Base-by-base conservation (phyloP, 2,888 invertebrate genomes). In the Parthenolecanium corni region DNA sequence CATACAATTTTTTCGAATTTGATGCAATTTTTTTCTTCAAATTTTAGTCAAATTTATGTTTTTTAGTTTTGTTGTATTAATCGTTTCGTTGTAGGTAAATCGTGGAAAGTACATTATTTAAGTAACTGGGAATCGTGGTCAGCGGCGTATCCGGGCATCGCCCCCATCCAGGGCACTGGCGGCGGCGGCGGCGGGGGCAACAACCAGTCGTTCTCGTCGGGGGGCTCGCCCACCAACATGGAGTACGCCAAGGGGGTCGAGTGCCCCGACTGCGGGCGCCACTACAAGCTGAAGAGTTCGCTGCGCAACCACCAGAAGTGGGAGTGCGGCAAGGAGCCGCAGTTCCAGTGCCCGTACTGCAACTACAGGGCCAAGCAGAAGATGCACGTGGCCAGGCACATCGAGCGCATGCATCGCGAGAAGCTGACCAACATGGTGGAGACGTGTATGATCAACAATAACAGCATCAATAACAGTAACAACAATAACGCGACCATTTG, bases 281-380 rank as follows among this genome's bases (percentile, higher is more conserved):
- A 86, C 67, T 90, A 90, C 77, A 89, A 89, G 74, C 79, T 89
- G 69, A 89, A 89, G 76, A 88, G 88, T 69, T 89, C 89, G 66
- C 76, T 87, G 70, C 80, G 86, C 66, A 86, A 87, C 74, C 87
- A 87, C 73, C 85, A 86, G 77, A 86, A 86, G 74, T 87, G 86
- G 86, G 87, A 87, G 75, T 87, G 86, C 74, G 86, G 86, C 71
- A 87, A 87, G 74, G 86, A 87, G 74, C 87, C 86, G 20, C 86
- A 86, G 74, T 87, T 86, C 74, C 83, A 84, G 72, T 89, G 89
- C 73, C 84, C 84, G 21, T 85, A 84, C 75, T 88, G 88, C 75
- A 84, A 84, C n/a, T 86, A 86, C 74, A 81, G 85, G 70, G 86
- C 86, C 71, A 86, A 86, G 72, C 86, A 86, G 74, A 86, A 86